Conservation (phyloP, 2,797 vertebrate species). For the Sebastes taczanowskii region DNA sequence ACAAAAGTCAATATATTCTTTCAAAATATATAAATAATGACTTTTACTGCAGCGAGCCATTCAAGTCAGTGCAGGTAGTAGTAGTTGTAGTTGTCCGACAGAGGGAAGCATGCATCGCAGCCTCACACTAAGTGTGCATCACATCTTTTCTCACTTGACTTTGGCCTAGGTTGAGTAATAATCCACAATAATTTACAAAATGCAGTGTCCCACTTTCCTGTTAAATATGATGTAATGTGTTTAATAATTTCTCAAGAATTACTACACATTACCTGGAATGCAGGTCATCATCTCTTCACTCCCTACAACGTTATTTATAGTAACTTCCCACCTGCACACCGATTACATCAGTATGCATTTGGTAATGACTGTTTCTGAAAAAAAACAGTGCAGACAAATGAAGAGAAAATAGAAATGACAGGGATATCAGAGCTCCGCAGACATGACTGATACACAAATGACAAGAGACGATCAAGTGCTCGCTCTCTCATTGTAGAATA, state of each 20-base stretch:
- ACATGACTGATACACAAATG: slow-evolving; percentile 27
- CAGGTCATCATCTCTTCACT: neutral
- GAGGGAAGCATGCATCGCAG: slow-evolving; percentile 54
- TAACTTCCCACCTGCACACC: neutral
- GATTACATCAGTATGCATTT: neutral
- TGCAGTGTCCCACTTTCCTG: neutral
- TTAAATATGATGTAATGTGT: neutral
- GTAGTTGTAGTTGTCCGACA: slow-evolving; percentile 54
- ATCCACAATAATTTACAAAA: neutral
- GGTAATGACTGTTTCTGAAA: neutral
- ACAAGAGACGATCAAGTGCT: slow-evolving; percentile 35
- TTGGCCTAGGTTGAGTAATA: slow-evolving; percentile 1
- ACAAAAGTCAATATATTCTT: neutral
- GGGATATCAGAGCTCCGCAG: neutral
- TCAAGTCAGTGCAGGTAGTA: neutral
- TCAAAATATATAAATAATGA: neutral
- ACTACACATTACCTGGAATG: neutral
- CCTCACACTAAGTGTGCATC: neutral
- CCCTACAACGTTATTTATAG: neutral
- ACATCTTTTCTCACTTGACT: neutral
- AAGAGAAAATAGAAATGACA: neutral
- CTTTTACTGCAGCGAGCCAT: neutral
- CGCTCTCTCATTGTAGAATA: slow-evolving; percentile 26
- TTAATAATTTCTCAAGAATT: neutral
- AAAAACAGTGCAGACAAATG: neutral